Percentiles rank a stretch among this genome's conserved stretches.
phyloP scores from a whole-genome alignment of 2,113 vertebrate genomes.

The Phycodurus eques region DNA sequence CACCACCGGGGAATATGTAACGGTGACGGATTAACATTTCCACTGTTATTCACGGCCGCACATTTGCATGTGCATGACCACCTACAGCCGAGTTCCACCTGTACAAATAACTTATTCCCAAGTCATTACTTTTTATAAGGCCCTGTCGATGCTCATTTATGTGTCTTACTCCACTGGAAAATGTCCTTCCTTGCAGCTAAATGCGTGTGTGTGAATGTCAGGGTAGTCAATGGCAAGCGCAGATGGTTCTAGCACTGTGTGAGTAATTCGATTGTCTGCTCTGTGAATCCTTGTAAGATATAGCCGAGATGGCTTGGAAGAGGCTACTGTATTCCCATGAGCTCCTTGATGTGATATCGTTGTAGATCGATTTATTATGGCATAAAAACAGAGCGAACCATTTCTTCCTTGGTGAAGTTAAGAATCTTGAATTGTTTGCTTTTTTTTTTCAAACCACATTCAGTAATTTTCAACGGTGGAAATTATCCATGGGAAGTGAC shows the following conservation, averaged over 20 bases:
- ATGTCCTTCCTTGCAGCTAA: neutral
- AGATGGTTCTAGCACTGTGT: neutral
- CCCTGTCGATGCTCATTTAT: neutral
- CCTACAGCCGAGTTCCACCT: neutral
- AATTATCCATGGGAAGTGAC: no score
- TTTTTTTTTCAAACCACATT: no score
- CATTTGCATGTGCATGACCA: neutral
- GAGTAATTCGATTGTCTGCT: neutral
- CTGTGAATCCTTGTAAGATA: neutral
- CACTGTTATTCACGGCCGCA: neutral
- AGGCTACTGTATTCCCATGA: neutral
- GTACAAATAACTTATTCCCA: neutral
- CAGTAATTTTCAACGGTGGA: no score
- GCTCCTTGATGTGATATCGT: neutral
- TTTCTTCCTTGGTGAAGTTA: no score
- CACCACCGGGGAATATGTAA: conserved; percentile 9
- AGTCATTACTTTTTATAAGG: conserved; percentile 2
- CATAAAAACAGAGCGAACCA: neutral
- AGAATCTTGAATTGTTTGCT: no score
- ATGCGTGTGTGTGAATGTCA: neutral
- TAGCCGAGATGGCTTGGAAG: neutral
- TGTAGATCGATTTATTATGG: neutral
- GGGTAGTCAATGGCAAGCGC: neutral
- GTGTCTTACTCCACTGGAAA: neutral
- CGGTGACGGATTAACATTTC: conserved; percentile 25